Percentiles rank a stretch among this genome's conserved stretches.
phyloP scores from a whole-genome alignment of 2,888 invertebrate genomes.

The Cybosia mesomella region DNA sequence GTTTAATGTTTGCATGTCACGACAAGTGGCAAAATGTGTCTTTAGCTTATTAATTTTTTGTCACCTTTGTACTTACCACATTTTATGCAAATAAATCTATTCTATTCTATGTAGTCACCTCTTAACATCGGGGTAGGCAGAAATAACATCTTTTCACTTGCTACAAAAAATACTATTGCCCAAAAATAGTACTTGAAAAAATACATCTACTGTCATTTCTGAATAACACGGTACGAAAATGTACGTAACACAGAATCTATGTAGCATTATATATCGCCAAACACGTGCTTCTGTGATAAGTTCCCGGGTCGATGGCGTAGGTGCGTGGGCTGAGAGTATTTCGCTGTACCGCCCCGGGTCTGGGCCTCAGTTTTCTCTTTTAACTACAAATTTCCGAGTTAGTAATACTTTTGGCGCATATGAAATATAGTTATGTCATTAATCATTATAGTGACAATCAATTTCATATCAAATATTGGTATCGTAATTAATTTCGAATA shows the following conservation, averaged over 20 bases:
- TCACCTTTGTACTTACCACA: too few species aligned
- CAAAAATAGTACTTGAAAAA: too few species aligned
- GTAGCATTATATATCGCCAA: not conserved
- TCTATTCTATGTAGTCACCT: too few species aligned
- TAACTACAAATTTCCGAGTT: slow-evolving; percentile 1
- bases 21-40: too few species aligned
- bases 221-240: not conserved
- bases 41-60: too few species aligned
- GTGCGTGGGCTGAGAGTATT: not conserved
- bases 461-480: slow-evolving; percentile 12
- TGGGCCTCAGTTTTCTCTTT: not conserved
- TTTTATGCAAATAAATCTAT: too few species aligned
- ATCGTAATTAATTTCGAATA: not conserved
- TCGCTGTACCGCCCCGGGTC: not conserved
- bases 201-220: not conserved
- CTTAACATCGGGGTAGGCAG: too few species aligned
- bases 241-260: not conserved
- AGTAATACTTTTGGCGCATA: not conserved
- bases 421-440: slow-evolving; percentile 1
- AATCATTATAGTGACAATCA: slow-evolving; percentile 14
- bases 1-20: too few species aligned
- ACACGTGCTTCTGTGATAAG: not conserved
- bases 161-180: not conserved
- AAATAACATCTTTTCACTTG: too few species aligned
- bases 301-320: not conserved